Evolutionary conservation across 2,113 vertebrate species (phyloP).

Genomic region (Balaenoptera acutorostrata): DNA sequence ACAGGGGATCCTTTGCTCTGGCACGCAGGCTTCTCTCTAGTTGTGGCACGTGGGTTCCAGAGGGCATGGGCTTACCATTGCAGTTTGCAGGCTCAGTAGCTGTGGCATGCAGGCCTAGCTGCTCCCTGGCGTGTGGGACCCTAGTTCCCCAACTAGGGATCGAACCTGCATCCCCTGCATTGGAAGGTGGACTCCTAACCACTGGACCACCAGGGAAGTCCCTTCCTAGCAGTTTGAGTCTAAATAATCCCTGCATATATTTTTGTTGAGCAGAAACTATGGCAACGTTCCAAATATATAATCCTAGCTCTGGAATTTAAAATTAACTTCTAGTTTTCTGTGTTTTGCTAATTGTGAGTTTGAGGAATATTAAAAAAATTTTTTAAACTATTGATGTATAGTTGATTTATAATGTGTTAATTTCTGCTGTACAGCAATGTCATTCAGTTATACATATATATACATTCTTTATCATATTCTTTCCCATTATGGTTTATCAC

Average conservation of each 20-base stretch:
- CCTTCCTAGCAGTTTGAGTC: neutral
- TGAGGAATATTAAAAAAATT: neutral
- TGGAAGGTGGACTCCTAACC: too few relatives aligned
- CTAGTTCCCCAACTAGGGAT: too few relatives aligned
- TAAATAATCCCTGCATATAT: neutral
- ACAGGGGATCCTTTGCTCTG: too few relatives aligned
- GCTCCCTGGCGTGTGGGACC: too few relatives aligned
- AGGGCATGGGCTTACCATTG: too few relatives aligned
- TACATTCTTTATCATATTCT: neutral
- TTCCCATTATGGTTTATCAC: neutral
- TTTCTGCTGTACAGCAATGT: neutral
- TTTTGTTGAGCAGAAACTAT: neutral
- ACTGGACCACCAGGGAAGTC: too few relatives aligned
- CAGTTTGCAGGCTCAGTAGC: too few relatives aligned
- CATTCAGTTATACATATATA: neutral
- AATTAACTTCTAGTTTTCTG: neutral
- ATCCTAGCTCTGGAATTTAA: neutral
- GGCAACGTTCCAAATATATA: neutral
- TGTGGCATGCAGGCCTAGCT: too few relatives aligned
- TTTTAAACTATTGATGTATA: neutral
- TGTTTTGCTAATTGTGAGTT: neutral
- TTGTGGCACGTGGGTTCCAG: too few relatives aligned
- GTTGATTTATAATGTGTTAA: neutral
- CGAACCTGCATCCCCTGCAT: fast-evolving
- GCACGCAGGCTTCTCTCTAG: too few relatives aligned